phyloP scores from a whole-genome alignment of 2,797 vertebrate species.

The Tympanoctomys barrerae region DNA sequence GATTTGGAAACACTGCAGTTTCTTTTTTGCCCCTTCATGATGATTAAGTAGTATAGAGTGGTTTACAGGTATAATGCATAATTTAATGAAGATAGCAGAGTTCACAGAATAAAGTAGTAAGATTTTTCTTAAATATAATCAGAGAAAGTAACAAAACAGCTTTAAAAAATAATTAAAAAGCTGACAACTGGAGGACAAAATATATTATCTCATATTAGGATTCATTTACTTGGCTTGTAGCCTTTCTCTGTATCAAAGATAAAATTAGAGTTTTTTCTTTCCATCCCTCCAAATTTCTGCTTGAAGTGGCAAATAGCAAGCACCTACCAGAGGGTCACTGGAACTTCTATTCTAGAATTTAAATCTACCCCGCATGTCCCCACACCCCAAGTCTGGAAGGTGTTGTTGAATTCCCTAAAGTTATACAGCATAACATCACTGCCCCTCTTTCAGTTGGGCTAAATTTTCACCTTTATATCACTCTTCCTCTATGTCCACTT shows the following conservation, averaged over 20 bases:
- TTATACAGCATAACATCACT: neutral
- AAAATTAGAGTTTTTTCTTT: constrained; percentile 4
- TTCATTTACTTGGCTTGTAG: neutral
- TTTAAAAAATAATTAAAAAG: neutral
- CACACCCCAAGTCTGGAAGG: neutral
- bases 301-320: neutral
- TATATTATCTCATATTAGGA: neutral
- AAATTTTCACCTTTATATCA: neutral
- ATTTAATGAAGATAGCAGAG: neutral
- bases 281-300: neutral
- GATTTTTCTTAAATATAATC: neutral
- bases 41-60: neutral
- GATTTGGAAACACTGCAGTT: neutral
- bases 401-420: neutral
- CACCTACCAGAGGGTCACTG: neutral
- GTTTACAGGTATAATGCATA: neutral
- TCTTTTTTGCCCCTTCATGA: neutral
- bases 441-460: neutral
- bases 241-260: neutral
- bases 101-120: neutral
- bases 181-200: neutral
- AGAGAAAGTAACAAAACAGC: constrained; percentile 37
- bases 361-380: neutral
- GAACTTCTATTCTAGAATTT: neutral
- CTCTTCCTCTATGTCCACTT: neutral